Conservation (phyloP, 2,113 vertebrate species). For the Fukomys damarensis region DNA sequence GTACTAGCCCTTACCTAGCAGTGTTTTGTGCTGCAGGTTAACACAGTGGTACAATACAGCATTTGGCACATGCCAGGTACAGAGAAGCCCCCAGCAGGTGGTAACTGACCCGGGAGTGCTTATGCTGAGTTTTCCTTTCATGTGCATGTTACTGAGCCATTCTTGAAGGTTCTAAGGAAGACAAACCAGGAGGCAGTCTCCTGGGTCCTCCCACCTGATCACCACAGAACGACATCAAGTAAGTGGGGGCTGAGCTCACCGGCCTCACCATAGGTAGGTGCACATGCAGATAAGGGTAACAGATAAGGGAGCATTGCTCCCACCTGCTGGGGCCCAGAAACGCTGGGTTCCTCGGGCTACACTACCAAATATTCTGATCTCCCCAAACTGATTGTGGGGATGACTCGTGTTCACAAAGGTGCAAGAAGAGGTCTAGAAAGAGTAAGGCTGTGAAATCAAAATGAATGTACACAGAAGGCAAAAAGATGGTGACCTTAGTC, state of each 20-base stretch:
- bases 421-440: background rate
- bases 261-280: background rate
- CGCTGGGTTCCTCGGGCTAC: background rate
- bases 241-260: background rate
- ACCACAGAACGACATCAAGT: background rate
- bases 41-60: fast-evolving
- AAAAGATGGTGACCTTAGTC: background rate
- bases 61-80: background rate
- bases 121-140: background rate
- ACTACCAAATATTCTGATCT: background rate
- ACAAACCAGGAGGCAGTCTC: background rate
- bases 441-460: background rate
- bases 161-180: background rate
- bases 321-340: background rate
- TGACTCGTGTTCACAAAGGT: background rate
- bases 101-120: background rate
- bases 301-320: too few species aligned
- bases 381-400: background rate
- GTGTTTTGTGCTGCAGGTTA: background rate
- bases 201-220: background rate
- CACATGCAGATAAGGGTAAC: fast-evolving
- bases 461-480: background rate
- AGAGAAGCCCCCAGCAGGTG: background rate
- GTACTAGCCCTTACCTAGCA: fast-evolving
- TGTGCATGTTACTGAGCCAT: background rate